These are phyloP conservation scores for Pelobates cultripes DNA, from an alignment of 2,797 vertebrate genomes.

Conservation along the genomic window DNA sequence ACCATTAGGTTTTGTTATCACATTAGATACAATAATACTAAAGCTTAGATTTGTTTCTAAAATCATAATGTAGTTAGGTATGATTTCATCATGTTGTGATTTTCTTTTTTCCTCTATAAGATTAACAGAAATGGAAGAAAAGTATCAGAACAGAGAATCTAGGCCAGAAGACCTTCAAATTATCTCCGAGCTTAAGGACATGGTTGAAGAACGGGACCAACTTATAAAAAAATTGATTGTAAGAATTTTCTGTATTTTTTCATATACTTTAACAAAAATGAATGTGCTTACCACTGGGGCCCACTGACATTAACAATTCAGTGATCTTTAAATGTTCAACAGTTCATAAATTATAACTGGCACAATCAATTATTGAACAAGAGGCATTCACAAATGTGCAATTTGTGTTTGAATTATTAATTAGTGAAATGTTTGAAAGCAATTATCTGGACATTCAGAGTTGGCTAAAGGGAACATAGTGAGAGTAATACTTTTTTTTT, in stretches of 20 bases:
- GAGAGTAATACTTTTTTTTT: slow-evolving; percentile 71
- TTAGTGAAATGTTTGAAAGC: slow-evolving; percentile 40
- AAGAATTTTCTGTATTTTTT: slow-evolving; percentile 68
- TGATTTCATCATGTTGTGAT: neutral
- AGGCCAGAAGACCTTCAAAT: slow-evolving; percentile 92
- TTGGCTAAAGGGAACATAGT: slow-evolving; percentile 60
- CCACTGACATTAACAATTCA: slow-evolving; percentile 50
- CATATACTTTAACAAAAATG: slow-evolving; percentile 27
- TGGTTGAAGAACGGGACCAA: slow-evolving; percentile 92
- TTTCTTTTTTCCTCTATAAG: slow-evolving; percentile 64
- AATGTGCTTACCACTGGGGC: slow-evolving; percentile 20
- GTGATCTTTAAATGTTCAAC: slow-evolving; percentile 41
- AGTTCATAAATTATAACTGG: slow-evolving; percentile 46
- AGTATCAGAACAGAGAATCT: slow-evolving; percentile 94
- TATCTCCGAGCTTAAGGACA: slow-evolving; percentile 94
- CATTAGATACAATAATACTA: too few relatives aligned
- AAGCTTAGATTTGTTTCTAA: too few relatives aligned
- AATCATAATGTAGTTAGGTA: neutral
- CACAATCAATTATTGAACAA: slow-evolving; percentile 52
- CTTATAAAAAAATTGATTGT: slow-evolving; percentile 98
- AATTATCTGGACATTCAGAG: slow-evolving; percentile 56
- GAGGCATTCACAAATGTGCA: slow-evolving; percentile 48
- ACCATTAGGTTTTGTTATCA: too few relatives aligned
- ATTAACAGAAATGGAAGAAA: slow-evolving; percentile 95
- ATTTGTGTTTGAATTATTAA: slow-evolving; percentile 57